Evolutionary conservation across 2,797 vertebrate species (phyloP).

Genomic region (Microctenopoma steveboyesi): DNA sequence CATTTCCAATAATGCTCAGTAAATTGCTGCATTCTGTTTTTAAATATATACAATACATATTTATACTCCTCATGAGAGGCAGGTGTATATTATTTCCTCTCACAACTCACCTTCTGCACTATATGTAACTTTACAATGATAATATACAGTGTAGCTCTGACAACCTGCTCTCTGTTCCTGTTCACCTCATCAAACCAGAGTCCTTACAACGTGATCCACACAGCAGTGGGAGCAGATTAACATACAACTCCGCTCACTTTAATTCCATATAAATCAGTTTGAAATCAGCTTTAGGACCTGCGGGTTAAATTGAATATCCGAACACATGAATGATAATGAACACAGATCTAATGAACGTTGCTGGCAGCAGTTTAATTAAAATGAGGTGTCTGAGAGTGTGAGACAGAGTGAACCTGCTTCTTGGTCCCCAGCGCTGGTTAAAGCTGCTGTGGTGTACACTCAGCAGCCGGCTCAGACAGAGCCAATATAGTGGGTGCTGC

Average conservation of each 20-base stretch:
- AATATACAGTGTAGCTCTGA: too few species aligned
- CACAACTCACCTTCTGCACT: too few species aligned
- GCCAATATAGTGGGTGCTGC: slow-evolving; percentile 58
- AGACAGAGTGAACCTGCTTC: not conserved
- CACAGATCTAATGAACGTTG: not conserved
- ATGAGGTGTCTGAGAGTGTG: not conserved
- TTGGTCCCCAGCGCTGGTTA: slow-evolving; percentile 17
- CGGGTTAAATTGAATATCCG: not conserved
- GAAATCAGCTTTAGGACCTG: not conserved
- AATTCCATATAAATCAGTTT: not conserved
- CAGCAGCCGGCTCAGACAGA: slow-evolving; percentile 33
- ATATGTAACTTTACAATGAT: too few species aligned
- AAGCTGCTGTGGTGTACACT: slow-evolving; percentile 31
- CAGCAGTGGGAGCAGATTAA: not conserved
- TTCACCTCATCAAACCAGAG: slow-evolving; percentile 14
- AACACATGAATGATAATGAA: not conserved
- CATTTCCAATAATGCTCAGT: too few species aligned
- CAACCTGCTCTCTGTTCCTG: not conserved
- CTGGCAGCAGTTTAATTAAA: not conserved
- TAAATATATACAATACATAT: too few species aligned
- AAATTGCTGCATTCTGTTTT: too few species aligned
- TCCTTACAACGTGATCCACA: not conserved
- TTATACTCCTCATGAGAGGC: too few species aligned
- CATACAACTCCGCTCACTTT: not conserved
- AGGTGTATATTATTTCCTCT: too few species aligned